Evolutionary conservation across 2,797 vertebrate genomes (phyloP).

Genomic region (Vespertilio murinus): DNA sequence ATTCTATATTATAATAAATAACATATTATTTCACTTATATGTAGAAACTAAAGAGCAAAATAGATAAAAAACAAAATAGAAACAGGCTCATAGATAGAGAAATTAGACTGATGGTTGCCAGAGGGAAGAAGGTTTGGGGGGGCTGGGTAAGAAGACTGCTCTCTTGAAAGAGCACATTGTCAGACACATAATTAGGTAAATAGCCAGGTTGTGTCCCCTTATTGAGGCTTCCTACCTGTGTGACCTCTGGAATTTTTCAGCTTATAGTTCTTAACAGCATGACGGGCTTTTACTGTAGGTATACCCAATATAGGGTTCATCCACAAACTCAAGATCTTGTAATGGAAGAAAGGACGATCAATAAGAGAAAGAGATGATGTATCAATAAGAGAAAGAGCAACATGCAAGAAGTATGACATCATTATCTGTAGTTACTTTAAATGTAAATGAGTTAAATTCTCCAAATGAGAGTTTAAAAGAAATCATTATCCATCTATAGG

Average conservation of each 20-base stretch:
- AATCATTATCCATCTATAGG: neutral
- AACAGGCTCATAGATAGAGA: no score
- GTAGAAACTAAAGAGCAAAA: no score
- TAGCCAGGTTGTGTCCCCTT: no score
- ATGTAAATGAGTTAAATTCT: neutral
- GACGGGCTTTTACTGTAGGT: neutral
- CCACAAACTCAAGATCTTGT: neutral
- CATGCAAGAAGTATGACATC: neutral
- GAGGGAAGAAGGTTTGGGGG: no score
- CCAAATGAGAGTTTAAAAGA: neutral
- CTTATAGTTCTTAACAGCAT: neutral
- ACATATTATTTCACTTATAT: no score
- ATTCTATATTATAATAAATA: no score
- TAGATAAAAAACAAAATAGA: no score
- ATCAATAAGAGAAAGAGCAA: neutral
- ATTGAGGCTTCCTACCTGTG: no score
- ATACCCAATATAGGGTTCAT: neutral
- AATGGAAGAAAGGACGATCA: neutral
- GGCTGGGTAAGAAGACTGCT: no score
- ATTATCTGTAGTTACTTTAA: neutral
- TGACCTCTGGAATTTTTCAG: neutral
- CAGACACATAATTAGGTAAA: no score
- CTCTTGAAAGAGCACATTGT: no score
- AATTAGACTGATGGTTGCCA: no score
- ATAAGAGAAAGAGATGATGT: neutral